phyloP scores from a whole-genome alignment of 2,113 vertebrate species.

The Trichomycterus rosablanca region DNA sequence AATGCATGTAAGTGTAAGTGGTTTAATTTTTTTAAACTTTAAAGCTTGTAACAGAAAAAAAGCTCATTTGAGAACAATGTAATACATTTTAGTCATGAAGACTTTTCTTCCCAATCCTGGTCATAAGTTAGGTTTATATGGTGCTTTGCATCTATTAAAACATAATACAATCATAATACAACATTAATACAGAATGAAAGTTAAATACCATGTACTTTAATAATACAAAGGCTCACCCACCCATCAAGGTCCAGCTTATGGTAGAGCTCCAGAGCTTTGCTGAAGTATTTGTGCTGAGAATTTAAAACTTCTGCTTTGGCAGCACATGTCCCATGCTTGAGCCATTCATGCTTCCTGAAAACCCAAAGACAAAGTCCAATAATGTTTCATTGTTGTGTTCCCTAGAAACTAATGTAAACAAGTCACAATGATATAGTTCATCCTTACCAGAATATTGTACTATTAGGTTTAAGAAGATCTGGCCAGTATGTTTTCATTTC shows the following conservation, averaged over 20 bases:
- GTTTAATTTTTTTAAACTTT: background rate
- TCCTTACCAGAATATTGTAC: slow-evolving; percentile 43
- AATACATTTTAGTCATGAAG: too few relatives aligned
- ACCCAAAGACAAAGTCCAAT: background rate
- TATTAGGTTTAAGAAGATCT: slow-evolving; percentile 37
- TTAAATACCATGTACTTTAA: too few relatives aligned
- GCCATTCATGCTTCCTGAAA: slow-evolving; percentile 54
- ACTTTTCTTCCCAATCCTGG: too few relatives aligned
- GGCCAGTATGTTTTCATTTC: slow-evolving; percentile 51
- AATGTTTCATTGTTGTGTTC: background rate
- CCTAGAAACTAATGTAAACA: background rate
- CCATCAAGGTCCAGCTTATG: slow-evolving; percentile 43
- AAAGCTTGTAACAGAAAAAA: too few relatives aligned
- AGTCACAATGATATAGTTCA: background rate
- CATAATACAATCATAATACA: too few relatives aligned
- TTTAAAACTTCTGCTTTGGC: slow-evolving; percentile 39
- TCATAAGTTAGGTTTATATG: too few relatives aligned
- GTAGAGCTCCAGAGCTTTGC: slow-evolving; percentile 54
- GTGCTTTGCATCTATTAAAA: too few relatives aligned
- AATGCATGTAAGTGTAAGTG: background rate
- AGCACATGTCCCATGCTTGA: slow-evolving; percentile 54
- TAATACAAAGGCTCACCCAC: slow-evolving; percentile 24
- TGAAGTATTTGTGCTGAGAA: slow-evolving; percentile 53
- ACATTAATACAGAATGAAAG: too few relatives aligned
- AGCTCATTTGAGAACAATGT: too few relatives aligned